Base-by-base conservation (phyloP, 2,797 vertebrate genomes). In the Kryptolebias ocellatus region DNA sequence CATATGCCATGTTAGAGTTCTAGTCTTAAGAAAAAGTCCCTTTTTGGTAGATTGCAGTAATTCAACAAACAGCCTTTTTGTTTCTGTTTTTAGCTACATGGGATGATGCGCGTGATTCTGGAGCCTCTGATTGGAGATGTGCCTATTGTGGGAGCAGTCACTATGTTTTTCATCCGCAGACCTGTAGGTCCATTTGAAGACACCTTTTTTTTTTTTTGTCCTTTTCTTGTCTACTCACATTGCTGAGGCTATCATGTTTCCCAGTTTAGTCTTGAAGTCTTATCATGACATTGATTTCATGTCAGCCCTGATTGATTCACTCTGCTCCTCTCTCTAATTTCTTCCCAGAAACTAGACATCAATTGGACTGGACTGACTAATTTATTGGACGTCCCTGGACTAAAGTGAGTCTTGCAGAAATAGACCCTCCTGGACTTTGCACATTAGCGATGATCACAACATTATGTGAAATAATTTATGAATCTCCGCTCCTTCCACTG, bases 291-390 rank as follows among this genome's bases (percentile, higher is more conserved):
- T 84, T 75, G 81, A 83, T 71, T 85, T 74, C 1, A 20, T 65
- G 18, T 78, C 62, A n/a, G 4, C 53, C 53, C 31, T 58, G n/a
- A 81, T 44, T 70, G 71, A 82, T 84, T 70, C 64, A 8, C 59
- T 65, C 0, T 28, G 66, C 75, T 66, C 55, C 18, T 55, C 16
- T 29, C 2, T 64, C 50, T 74, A 42, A 56, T 87, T 74, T 77
- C 54, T 67, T 77, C 53, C 47, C 80, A 97, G 96, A 94, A 90
- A 78, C 89, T 97, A n/a, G 95, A 95, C 82, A 96, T 98, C 82
- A 98, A 98, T 83, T 98, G 97, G 97, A 98, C 97, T 0, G 97
- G 97, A 61, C 72, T 98, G 85, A 98, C 97, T 72, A 98, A 98
- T 87, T 86, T 98, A 72, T 83, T 98, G 84, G 96, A 98, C 79